Evolutionary conservation across 2,888 invertebrate species (phyloP).

Genomic region (Sialis lutaria): DNA sequence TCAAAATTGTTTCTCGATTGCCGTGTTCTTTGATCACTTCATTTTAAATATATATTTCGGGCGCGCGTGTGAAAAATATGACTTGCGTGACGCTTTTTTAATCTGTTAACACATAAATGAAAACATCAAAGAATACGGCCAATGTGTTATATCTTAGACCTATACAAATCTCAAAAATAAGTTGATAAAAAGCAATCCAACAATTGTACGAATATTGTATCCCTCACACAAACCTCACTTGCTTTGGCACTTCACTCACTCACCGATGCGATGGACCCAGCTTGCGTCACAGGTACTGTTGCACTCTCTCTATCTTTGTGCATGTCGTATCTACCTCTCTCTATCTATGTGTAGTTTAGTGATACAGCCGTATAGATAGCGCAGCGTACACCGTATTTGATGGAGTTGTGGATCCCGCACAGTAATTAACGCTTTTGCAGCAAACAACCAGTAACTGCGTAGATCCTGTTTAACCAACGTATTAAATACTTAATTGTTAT

Average conservation of each 20-base stretch:
- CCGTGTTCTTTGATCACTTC: too few species aligned
- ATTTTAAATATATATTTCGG: too few species aligned
- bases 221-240: conserved; percentile 9
- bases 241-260: conserved; percentile 37
- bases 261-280: conserved; percentile 22
- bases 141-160: too few species aligned
- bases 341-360: conserved; percentile 12
- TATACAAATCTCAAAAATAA: too few species aligned
- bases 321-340: conserved; percentile 11
- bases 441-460: conserved; percentile 19
- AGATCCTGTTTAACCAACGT: conserved; percentile 8
- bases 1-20: too few species aligned
- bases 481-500: too few species aligned
- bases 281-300: conserved; percentile 44
- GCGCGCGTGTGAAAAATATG: too few species aligned
- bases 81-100: too few species aligned
- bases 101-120: too few species aligned
- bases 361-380: conserved; percentile 8
- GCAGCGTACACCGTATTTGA: conserved; percentile 4
- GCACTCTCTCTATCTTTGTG: conserved; percentile 35
- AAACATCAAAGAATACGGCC: too few species aligned
- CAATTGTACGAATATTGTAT: conserved; percentile 6
- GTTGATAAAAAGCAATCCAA: too few species aligned
- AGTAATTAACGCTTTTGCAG: conserved; percentile 23
- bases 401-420: conserved; percentile 16